Evolutionary conservation across 1,140 invertebrate species (phyloP), one percentile per base, ranked within the genome.

Genomic region (Uloborus diversus): DNA sequence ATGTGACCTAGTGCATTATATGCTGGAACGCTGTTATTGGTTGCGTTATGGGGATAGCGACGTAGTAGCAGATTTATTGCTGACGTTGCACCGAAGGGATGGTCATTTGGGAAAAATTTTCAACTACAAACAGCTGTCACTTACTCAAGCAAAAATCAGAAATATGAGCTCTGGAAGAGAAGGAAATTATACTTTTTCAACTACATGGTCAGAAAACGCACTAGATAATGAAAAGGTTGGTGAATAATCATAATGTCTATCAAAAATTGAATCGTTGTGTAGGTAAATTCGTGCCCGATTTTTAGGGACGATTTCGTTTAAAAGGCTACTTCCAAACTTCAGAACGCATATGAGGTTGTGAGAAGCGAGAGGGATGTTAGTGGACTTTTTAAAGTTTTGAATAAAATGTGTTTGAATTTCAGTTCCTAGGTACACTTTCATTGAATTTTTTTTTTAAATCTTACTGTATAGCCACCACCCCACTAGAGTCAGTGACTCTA

Each of bases 1-100:
- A 32, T 14, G 42, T 3, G 49, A 51, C 17, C 11, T 78, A 4
- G 20, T 65, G 3, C 59, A 78, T 13, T 78, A 78, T 32, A 20
- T 78, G 14, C 32, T 78, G 28, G 73, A 78, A 42, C 11, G 73
- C 0, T 78, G 73, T 37, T 78, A 53, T 49, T 78, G 73, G 73
- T n/a, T 65, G 7, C 49, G 25, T 3, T 78, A 78, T 27, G 73
- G 73, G 1, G 73, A 78, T 9, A 65, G 47, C 20, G 49, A 78
- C 32, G 49, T 66, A 1, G 73, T 78, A 1, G 37, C 62, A 17
- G 27, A 78, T 20, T 49, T 78, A 0, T 51, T 78, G 0, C n/a
- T 9, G 0, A 42, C 28, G n/a, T 25, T 66, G 13, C 66, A 27
- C 47, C 37, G 56, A 56, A 4, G 65, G 14, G 59, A 65, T 7